Conservation (phyloP, 1,140 invertebrate species). For the Anagrus nilaparvatae region DNA sequence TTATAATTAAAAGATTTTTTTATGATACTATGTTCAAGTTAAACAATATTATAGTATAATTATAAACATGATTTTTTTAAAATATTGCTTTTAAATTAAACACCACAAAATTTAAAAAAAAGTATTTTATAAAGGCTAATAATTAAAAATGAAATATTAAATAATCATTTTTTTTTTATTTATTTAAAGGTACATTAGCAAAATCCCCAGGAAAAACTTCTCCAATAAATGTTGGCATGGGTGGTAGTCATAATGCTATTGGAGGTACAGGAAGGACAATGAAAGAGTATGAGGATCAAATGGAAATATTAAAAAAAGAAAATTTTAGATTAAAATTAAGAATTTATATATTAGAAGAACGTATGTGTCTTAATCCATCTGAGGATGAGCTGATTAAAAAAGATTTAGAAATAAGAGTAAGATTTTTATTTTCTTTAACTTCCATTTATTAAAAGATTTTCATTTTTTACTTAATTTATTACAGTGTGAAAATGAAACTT, state of each 20-base stretch:
- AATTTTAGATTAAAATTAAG: constrained; percentile 86
- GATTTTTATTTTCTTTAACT: constrained; percentile 4
- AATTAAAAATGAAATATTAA: too few species aligned
- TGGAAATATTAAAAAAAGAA: constrained; percentile 72
- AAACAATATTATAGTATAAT: too few species aligned
- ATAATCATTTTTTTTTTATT: too few species aligned
- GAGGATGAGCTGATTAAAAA: constrained; percentile 57
- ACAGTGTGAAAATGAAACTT: constrained; percentile 66
- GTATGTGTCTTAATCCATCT: constrained; percentile 52
- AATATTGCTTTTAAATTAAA: too few species aligned
- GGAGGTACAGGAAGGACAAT: constrained; percentile 55
- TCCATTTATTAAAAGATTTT: neutral
- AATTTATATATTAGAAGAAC: constrained; percentile 84
- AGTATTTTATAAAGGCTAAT: too few species aligned
- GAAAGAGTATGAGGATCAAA: constrained; percentile 84
- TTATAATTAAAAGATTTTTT: too few species aligned
- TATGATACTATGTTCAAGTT: too few species aligned
- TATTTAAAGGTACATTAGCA: constrained; percentile 26
- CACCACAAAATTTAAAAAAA: too few species aligned
- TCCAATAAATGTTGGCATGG: constrained; percentile 17
- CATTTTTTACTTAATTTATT: constrained; percentile 7
- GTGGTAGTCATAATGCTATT: constrained; percentile 22
- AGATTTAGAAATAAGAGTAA: constrained; percentile 70
- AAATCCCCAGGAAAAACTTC: constrained; percentile 28
- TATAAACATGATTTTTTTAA: too few species aligned